Conservation (phyloP, 2,888 invertebrate species). For the Perdita meconis region DNA sequence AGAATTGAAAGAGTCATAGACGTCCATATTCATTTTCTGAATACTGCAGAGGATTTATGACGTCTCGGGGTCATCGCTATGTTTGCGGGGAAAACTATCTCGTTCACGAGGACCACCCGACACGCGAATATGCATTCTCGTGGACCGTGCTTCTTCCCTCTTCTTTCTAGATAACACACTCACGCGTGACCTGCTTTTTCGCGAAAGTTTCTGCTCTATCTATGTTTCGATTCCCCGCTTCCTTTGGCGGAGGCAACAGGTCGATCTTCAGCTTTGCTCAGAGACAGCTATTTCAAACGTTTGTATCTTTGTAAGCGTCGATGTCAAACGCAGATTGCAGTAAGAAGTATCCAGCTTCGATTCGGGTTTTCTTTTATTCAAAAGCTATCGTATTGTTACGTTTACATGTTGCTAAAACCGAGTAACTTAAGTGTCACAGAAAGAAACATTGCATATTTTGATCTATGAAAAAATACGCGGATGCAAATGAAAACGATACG, state of each 20-base stretch:
- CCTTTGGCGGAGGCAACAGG: constrained; percentile 28
- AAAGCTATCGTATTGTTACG: no score
- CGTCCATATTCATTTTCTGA: not conserved
- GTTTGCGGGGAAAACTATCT: not conserved
- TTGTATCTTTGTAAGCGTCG: not conserved
- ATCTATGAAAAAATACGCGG: no score
- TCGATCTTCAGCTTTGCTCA: not conserved
- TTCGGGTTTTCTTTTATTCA: no score
- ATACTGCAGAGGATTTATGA: not conserved
- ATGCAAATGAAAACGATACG: not conserved
- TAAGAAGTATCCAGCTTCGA: no score
- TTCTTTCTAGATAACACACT: not conserved
- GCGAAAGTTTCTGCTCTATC: not conserved
- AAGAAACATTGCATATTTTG: not conserved
- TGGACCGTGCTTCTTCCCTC: not conserved
- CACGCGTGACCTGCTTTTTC: constrained; percentile 7
- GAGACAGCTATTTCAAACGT: not conserved
- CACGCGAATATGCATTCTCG: constrained; percentile 12
- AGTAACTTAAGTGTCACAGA: not conserved
- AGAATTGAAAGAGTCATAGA: not conserved
- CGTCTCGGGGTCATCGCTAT: not conserved
- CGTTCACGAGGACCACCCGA: constrained; percentile 4
- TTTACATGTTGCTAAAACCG: not conserved
- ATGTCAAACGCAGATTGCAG: no score
- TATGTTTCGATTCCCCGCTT: constrained; percentile 5